Percentiles rank a stretch among this genome's conserved stretches.
Evolutionary conservation across 2,888 invertebrate species (phyloP).

Genomic region (Folsomia manolachei): DNA sequence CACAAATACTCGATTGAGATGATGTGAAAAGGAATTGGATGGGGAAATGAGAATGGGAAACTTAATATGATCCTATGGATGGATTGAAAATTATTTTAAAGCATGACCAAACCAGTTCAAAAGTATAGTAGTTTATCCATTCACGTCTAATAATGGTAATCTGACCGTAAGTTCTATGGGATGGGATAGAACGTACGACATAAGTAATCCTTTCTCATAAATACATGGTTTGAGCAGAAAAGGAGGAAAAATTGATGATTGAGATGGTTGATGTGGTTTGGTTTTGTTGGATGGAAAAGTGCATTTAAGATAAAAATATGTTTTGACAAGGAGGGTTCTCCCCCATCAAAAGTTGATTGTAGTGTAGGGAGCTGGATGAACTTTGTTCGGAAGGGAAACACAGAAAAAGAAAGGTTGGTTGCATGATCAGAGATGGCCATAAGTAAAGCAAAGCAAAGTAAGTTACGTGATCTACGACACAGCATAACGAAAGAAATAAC

Average conservation of each 20-base stretch:
- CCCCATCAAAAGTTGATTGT: slow-evolving; percentile 16
- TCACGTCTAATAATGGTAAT: neutral
- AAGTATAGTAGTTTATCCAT: too few species aligned
- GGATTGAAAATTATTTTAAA: too few species aligned
- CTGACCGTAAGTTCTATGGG: neutral
- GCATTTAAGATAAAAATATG: slow-evolving; percentile 22
- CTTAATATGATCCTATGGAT: too few species aligned
- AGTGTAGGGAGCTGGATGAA: slow-evolving; percentile 8
- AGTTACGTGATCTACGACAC: slow-evolving; percentile 20
- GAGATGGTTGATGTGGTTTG: neutral
- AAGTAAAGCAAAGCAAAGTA: slow-evolving; percentile 3
- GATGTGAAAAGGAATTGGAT: too few species aligned
- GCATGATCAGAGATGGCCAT: neutral
- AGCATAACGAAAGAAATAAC: slow-evolving; percentile 32
- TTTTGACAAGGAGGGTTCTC: slow-evolving; percentile 19
- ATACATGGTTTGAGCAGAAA: neutral
- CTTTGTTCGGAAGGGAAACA: neutral
- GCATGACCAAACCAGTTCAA: too few species aligned
- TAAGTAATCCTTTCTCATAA: neutral
- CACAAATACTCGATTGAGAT: too few species aligned
- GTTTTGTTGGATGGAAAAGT: slow-evolving; percentile 8
- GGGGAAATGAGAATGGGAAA: too few species aligned
- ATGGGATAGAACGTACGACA: too few species aligned
- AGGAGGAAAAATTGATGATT: neutral
- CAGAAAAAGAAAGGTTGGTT: neutral